Evolutionary conservation across 1,140 invertebrate genomes (phyloP).

Genomic region (Hyles euphorbiae): DNA sequence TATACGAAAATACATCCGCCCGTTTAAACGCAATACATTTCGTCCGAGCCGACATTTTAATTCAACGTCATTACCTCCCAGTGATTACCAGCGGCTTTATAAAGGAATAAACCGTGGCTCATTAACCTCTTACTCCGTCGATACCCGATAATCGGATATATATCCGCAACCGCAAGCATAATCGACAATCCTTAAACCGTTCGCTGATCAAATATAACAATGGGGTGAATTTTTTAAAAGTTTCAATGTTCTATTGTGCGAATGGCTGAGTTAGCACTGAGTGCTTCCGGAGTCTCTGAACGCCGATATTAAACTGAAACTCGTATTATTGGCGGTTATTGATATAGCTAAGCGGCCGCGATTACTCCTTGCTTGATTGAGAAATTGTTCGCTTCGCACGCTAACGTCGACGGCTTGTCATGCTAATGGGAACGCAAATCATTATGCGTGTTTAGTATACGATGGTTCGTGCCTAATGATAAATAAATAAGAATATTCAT

Average conservation of each 20-base stretch:
- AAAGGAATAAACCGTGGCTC: conserved; percentile 43
- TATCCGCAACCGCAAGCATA: conserved; percentile 17
- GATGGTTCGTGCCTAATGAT: too few species aligned
- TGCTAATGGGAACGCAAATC: too few species aligned
- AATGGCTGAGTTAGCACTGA: conserved; percentile 8
- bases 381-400: too few species aligned
- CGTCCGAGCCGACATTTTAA: conserved; percentile 19
- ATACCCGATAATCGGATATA: conserved; percentile 32
- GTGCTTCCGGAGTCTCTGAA: conserved; percentile 4
- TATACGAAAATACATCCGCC: too few species aligned
- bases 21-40: background rate
- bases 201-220: conserved; percentile 8
- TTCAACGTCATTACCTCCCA: conserved; percentile 21
- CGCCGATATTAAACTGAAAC: conserved; percentile 26
- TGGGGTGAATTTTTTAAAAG: conserved; percentile 20
- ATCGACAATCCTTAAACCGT: conserved; percentile 20
- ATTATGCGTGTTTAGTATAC: too few species aligned
- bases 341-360: conserved; percentile 13
- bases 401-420: too few species aligned
- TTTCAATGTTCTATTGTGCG: conserved; percentile 13
- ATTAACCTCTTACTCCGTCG: conserved; percentile 46
- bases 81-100: conserved; percentile 34
- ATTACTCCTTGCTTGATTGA: conserved; percentile 10
- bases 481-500: too few species aligned
- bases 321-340: conserved; percentile 18